Percentiles rank a stretch among this genome's conserved stretches.
Conservation (phyloP, 2,888 invertebrate species). For the Iselma pallidipennis region DNA sequence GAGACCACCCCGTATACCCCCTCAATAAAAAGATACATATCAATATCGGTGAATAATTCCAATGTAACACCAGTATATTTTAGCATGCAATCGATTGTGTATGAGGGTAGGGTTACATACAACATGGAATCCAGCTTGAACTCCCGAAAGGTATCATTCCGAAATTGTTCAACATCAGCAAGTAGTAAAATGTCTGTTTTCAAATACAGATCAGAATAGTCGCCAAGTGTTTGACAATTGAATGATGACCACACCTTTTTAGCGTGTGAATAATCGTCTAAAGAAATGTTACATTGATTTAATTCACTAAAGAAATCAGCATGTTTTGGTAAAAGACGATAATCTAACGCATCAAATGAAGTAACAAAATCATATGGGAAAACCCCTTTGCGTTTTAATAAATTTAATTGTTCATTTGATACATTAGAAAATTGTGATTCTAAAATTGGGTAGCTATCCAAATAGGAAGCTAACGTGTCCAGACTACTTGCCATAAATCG, state of each 20-base stretch:
- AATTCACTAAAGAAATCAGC: slow-evolving; percentile 34
- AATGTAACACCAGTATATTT: slow-evolving; percentile 32
- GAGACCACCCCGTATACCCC: slow-evolving; percentile 44
- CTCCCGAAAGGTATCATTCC: slow-evolving; percentile 32
- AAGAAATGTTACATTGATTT: slow-evolving; percentile 29
- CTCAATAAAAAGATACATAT: slow-evolving; percentile 42
- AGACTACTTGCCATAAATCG: too few species aligned
- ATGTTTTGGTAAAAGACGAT: slow-evolving; percentile 38
- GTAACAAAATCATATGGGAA: too few species aligned
- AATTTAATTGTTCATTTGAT: too few species aligned
- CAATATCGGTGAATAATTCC: too few species aligned
- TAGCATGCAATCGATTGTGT: slow-evolving; percentile 41
- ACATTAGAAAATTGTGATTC: too few species aligned
- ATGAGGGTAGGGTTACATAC: slow-evolving; percentile 41
- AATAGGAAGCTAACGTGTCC: too few species aligned
- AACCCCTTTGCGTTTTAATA: too few species aligned
- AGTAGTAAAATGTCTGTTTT: slow-evolving; percentile 48
- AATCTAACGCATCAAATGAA: too few species aligned
- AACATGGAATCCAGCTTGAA: slow-evolving; percentile 43
- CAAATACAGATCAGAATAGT: slow-evolving; percentile 47
- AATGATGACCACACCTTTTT: slow-evolving; percentile 43
- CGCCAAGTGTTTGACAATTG: slow-evolving; percentile 38
- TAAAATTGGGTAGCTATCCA: too few species aligned
- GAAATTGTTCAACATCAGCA: slow-evolving; percentile 48
- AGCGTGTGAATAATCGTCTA: slow-evolving; percentile 45